Base-by-base conservation (phyloP, 2,113 vertebrate genomes). In the Meriones unguiculatus region DNA sequence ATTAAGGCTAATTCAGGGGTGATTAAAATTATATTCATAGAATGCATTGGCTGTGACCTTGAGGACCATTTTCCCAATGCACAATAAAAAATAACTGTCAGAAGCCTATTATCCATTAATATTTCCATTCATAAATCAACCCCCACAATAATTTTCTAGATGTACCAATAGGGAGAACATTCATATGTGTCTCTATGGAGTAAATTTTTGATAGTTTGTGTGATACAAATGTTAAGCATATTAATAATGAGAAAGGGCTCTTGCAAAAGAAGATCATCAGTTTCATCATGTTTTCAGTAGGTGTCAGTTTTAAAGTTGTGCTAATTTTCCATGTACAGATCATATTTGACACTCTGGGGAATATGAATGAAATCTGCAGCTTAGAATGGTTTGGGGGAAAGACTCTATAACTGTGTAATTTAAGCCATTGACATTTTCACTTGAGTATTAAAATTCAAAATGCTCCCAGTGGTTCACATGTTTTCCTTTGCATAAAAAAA, bases 391-490 rank as follows among this genome's bases (percentile, higher is more conserved):
- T 35, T 57, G 12, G 9, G 15, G 7, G 24, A 0, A 67, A 77
- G 41, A 73, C 88, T 92, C 22, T 52, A 35, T 67, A 32, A 41
- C 50, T 77, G 0, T 46, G 46, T 57, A 73, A 62, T 87, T 90
- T 67, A 92, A 92, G 52, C 14, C 70, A 95, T 70, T 92, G 81
- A 67, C 2, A 11, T 38, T 87, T 95, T 77, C 24, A 46, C 17
- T 70, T 95, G 28, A 72, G 52, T n/a, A 89, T 93, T 93, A 50
- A 94, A 93, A 67, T 80, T 14, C 3, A 95, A 78, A 69, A 20
- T 25, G 15, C 62, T 84, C 92, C 70, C 35, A 72, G 32, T 35
- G 14, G 18, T 62, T 96, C 18, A 35, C 4, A 41, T 30, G 12
- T 78, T 91, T 73, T 17, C 8, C 13, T 85, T 73, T 77, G 9